These are phyloP conservation scores for Sarcophaga caerulescens DNA, from an alignment of 2,888 invertebrate species.

Conservation along the genomic window DNA sequence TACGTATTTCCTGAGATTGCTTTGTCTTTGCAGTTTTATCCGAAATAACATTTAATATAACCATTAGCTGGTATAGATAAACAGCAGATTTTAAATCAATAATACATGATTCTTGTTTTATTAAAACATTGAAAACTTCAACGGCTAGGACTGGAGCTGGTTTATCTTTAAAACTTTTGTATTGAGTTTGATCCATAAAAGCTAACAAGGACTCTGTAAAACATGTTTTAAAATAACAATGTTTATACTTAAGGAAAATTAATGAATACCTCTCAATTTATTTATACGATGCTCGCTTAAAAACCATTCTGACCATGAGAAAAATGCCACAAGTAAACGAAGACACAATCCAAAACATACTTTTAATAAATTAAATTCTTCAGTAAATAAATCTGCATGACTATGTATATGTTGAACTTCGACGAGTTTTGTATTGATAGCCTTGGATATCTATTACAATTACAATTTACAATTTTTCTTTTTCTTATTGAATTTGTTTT, in stretches of 20 bases:
- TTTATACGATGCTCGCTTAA: conserved; percentile 74
- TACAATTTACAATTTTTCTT: neutral
- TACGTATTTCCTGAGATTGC: conserved; percentile 75
- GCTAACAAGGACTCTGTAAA: conserved; percentile 73
- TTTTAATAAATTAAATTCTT: conserved; percentile 82
- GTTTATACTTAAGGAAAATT: neutral
- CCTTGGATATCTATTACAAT: conserved; percentile 69
- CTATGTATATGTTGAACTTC: conserved; percentile 83
- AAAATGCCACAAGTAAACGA: conserved; percentile 83
- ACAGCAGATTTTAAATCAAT: conserved; percentile 78
- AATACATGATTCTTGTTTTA: conserved; percentile 73
- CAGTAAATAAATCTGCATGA: conserved; percentile 83
- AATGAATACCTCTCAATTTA: conserved; percentile 72
- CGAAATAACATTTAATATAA: conserved; percentile 73
- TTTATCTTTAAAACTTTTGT: conserved; percentile 60
- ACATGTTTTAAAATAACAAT: neutral
- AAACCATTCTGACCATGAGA: conserved; percentile 85
- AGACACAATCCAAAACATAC: conserved; percentile 83
- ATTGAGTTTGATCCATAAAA: conserved; percentile 66
- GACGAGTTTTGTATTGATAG: conserved; percentile 78
- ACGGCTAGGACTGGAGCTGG: conserved; percentile 68
- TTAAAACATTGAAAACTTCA: conserved; percentile 73
- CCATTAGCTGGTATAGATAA: conserved; percentile 75
- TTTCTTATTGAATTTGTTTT: neutral
- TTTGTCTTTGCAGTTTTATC: conserved; percentile 56